Base-by-base conservation (phyloP, 2,888 invertebrate species). In the Molorchus minor region DNA sequence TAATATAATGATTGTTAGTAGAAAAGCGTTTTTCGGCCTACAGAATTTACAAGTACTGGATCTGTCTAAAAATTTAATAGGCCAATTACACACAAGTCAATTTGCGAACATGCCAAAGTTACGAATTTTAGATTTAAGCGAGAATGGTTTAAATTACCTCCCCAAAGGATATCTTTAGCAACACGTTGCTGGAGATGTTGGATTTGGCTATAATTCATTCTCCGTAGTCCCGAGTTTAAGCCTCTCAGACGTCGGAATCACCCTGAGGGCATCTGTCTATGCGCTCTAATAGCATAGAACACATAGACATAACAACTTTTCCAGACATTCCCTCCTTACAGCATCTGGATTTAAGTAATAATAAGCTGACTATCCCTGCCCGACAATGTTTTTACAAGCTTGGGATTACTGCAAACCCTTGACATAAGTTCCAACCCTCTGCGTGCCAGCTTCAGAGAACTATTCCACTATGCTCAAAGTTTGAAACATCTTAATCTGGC, bases 291-390 rank as follows among this genome's bases (percentile, higher is more conserved):
- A 88, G 86, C 65, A 85, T 96, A 64, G 94, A 94, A 77, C 93
- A 93, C 77, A 84, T 95, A 68, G 94, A 95, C 79, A 91, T 91
- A 69, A 93, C 91, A 61, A 92, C 93, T 81, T 94, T 94, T 75
- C 88, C 92, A 36, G 89, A 90, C 72, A 91, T 91, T 21, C 91
- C 93, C 51, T 91, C 90, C 77, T 82, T 95, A 40, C 86, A 91
- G 56, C 87, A 87, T 69, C 82, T 95, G 56, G 90, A 92, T 81
- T 81, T 95, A 74, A 90, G 90, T 41, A 85, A 86, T 74, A 95
- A 95, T 81, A 88, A 90, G 73, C 84, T 94, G 61, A 91, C 91
- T 13, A 91, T 94, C 64, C n/a, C 81, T 95, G 65, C 93, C 94
- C 1, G 94, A 94, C 81, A 94, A 93, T 78, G 93, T 93, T 15